Conservation (phyloP, 2,797 vertebrate species). For the Phalanger gymnotis region DNA sequence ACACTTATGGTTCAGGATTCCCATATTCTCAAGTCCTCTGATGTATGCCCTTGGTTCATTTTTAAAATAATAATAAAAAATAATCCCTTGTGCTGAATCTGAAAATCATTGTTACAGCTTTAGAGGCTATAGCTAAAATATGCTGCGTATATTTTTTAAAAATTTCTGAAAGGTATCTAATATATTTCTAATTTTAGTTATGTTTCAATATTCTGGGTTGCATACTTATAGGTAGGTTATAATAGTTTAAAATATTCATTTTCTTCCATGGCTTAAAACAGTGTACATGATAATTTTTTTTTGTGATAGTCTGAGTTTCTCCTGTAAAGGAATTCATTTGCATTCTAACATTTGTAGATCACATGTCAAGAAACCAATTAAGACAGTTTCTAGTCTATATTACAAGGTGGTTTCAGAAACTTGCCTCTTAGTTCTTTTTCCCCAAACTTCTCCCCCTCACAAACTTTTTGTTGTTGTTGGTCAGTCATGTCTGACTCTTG, state of each 20-base stretch:
- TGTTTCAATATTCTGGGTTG: constrained; percentile 72
- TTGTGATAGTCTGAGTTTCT: not conserved
- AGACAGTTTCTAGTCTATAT: not conserved
- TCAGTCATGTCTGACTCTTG: not conserved
- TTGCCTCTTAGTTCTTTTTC: not conserved
- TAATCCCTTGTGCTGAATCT: constrained; percentile 54
- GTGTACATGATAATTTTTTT: not conserved
- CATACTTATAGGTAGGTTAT: constrained; percentile 67
- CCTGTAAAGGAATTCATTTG: not conserved
- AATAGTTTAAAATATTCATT: constrained; percentile 31
- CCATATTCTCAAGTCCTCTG: constrained; percentile 40
- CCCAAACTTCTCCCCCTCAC: not conserved
- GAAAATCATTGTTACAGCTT: constrained; percentile 58
- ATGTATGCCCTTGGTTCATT: constrained; percentile 53
- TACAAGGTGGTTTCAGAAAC: not conserved
- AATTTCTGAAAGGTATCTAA: not conserved
- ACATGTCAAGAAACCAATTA: not conserved
- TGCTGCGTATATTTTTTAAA: constrained; percentile 42
- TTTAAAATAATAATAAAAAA: constrained; percentile 56
- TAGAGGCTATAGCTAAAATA: constrained; percentile 48
- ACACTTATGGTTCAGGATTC: constrained; percentile 69
- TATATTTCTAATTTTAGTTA: constrained; percentile 26
- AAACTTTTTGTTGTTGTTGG: not conserved
- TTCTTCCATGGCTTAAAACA: not conserved
- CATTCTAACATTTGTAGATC: not conserved